Evolutionary conservation across 1,140 invertebrate genomes (phyloP).

Genomic region (Macrocentrus cingulum): DNA sequence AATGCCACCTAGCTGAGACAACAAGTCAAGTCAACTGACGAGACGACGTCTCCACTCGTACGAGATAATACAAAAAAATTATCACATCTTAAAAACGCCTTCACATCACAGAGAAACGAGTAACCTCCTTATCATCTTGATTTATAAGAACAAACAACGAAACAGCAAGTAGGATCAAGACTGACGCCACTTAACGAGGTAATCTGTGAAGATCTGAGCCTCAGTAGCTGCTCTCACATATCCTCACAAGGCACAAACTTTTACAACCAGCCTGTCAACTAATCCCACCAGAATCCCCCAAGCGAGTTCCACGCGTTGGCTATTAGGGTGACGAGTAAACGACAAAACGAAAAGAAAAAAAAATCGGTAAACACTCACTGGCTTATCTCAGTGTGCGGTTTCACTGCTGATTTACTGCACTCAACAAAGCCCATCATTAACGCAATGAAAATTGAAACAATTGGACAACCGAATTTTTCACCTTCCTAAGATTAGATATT

Average conservation of each 20-base stretch:
- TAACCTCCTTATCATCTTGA: slow-evolving; percentile 54
- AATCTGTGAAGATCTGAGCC: slow-evolving; percentile 45
- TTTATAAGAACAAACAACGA: slow-evolving; percentile 55
- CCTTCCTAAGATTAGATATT: no score
- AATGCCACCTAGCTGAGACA: not conserved
- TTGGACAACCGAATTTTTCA: no score
- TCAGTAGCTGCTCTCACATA: slow-evolving; percentile 30
- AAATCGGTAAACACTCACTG: slow-evolving; percentile 32
- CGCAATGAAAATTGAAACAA: no score
- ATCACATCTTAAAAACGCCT: slow-evolving; percentile 30
- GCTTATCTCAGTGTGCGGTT: slow-evolving; percentile 49
- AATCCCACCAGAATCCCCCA: not conserved
- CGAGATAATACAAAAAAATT: slow-evolving; percentile 46
- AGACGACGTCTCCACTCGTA: slow-evolving; percentile 6
- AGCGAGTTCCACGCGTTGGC: not conserved
- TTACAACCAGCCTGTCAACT: not conserved
- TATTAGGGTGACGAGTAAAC: slow-evolving; percentile 35
- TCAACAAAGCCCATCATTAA: no score
- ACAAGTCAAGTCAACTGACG: not conserved
- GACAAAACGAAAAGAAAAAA: slow-evolving; percentile 52
- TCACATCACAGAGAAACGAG: slow-evolving; percentile 28
- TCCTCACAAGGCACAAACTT: not conserved
- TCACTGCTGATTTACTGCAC: slow-evolving; percentile 53
- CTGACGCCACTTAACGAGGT: slow-evolving; percentile 53
- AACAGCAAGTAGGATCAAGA: slow-evolving; percentile 43